Percentiles rank a stretch among this genome's conserved stretches.
phyloP scores from a whole-genome alignment of 2,797 vertebrate genomes.

The Helarctos malayanus region DNA sequence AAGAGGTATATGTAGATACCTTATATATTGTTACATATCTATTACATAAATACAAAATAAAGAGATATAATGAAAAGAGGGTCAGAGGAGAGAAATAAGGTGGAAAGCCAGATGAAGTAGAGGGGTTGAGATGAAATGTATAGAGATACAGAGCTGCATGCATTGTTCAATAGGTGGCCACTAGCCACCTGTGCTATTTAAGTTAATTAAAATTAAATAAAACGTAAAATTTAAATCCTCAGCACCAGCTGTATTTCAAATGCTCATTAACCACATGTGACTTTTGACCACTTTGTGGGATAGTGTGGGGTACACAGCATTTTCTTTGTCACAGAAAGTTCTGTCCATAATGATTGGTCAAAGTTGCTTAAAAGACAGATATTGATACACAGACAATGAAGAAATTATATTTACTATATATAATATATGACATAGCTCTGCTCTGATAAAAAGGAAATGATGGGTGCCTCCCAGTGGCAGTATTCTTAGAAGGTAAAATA shows the following conservation, averaged over 20 bases:
- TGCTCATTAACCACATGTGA: background rate
- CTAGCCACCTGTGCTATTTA: background rate
- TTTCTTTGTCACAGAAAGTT: background rate
- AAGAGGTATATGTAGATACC: background rate
- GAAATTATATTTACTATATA: background rate
- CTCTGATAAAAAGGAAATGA: background rate
- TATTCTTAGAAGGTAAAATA: background rate
- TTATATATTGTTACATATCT: background rate
- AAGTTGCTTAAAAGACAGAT: background rate
- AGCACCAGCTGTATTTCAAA: background rate
- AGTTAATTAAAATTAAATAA: background rate
- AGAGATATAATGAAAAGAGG: background rate
- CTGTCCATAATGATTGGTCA: constrained; percentile 11
- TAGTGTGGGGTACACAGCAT: background rate
- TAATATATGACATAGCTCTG: background rate
- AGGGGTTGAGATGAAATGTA: background rate
- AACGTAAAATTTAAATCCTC: background rate
- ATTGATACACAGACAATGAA: background rate
- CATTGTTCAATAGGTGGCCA: background rate
- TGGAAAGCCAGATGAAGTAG: background rate
- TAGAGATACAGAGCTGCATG: background rate
- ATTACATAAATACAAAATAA: background rate
- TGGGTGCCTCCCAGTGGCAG: background rate
- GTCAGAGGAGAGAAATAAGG: background rate
- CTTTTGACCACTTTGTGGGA: background rate